phyloP scores from a whole-genome alignment of 2,888 invertebrate genomes.

The Rotaria socialis region DNA sequence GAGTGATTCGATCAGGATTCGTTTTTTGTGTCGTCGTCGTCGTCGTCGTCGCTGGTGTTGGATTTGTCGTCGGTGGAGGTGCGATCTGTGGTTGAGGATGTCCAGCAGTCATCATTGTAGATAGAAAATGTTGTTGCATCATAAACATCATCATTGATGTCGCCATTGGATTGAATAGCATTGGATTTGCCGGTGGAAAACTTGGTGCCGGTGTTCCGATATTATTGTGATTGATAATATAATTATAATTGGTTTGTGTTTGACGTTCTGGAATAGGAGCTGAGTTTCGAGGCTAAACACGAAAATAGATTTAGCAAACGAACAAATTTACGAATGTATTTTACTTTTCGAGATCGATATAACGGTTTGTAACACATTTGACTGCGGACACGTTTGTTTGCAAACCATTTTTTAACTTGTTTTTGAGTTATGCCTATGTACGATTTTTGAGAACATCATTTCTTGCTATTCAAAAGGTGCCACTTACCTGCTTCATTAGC shows the following conservation, averaged over 20 bases:
- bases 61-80: background rate
- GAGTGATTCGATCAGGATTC: background rate
- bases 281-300: background rate
- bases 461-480: no score
- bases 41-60: background rate
- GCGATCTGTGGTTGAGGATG: background rate
- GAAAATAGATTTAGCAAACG: no score
- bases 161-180: constrained; percentile 26
- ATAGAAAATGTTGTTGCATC: constrained; percentile 8
- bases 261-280: background rate
- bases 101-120: background rate
- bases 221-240: constrained; percentile 34
- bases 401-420: constrained; percentile 47
- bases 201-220: background rate
- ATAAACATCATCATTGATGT: constrained; percentile 10
- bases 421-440: constrained; percentile 26
- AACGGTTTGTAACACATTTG: constrained; percentile 45
- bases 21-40: background rate
- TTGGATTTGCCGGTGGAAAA: background rate
- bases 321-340: background rate
- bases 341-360: constrained; percentile 39
- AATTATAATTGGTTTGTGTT: constrained; percentile 6
- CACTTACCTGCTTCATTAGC: constrained; percentile 43
- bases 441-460: no score
- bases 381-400: constrained; percentile 45